These are phyloP conservation scores for Dendropsophus ebraccatus DNA, from an alignment of 2,113 vertebrate genomes.

Conservation along the genomic window DNA sequence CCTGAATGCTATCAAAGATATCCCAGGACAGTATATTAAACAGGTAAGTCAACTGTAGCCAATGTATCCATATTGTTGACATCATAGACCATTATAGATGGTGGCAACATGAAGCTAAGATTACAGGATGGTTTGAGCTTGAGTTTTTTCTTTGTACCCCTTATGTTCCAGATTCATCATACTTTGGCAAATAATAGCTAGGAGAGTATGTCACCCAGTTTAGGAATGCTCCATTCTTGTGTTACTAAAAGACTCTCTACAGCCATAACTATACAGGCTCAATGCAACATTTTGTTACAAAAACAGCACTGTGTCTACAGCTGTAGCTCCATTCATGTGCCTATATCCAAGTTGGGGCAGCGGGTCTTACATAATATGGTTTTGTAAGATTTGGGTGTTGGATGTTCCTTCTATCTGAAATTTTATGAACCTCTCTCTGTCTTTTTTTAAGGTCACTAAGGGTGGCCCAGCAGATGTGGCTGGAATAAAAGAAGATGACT, in stretches of 20 bases:
- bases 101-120: neutral
- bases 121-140: neutral
- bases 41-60: conserved; percentile 74
- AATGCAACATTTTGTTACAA: neutral
- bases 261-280: neutral
- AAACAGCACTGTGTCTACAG: too few relatives aligned
- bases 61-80: neutral
- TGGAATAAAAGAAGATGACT: conserved; percentile 81
- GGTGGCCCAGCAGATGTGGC: conserved; percentile 78
- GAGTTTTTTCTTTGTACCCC: too few relatives aligned
- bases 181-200: neutral
- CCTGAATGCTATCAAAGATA: conserved; percentile 82
- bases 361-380: too few relatives aligned
- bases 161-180: neutral
- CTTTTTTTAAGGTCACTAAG: conserved; percentile 75
- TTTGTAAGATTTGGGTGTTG: neutral
- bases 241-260: neutral
- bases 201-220: neutral
- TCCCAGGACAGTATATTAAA: conserved; percentile 79
- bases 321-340: neutral
- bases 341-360: too few relatives aligned
- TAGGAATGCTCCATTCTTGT: neutral
- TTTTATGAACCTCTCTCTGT: neutral
- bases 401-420: too few relatives aligned
- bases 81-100: neutral